Base-by-base conservation (phyloP, 2,113 vertebrate species). In the Ctenodactylus gundi region DNA sequence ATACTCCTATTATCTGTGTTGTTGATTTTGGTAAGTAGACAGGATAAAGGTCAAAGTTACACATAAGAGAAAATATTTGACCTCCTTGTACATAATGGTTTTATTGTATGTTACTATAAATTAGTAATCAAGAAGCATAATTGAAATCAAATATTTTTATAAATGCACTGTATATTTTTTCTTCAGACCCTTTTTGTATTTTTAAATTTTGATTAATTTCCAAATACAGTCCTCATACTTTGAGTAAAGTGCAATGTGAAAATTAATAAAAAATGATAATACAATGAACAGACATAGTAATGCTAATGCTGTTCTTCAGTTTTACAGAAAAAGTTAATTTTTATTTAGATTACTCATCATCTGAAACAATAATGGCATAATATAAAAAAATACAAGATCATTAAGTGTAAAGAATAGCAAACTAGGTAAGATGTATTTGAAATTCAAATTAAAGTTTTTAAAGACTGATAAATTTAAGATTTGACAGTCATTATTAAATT, bases 31-130 rank as follows among this genome's bases (percentile, higher is more conserved):
- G 2, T 34, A 70, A 18, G 2, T 39, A 39, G 20, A 78, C 29
- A 60, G 41, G 34, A 34, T 58, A 91, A 93, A 95, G 80, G 86
- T 96, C 86, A 96, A 17, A 17, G 21, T 81, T 85, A 83, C 12
- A 34, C 25, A n/a, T n/a, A 2, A 36, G 17, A 18, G 14, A 60
- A 89, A 81, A 58, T n/a, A 41, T 36, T 60, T 60, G 27, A 49
- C 53, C 27, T 83, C 9, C 64, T 18, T 31, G 83, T 88, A 67
- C 4, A 34, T 1, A 91, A 46, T 18, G 3, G 7, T 90, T 96
- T 95, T 87, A 91, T 87, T 76, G 39, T 77, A 58, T 21, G 12
- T 55, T 76, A 49, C 23, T 51, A 1, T 80, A 83, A 89, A 78
- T 51, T 29, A 51, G 36, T 49, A n/a, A 70, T 41, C 7, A 83